Base-by-base conservation (phyloP, 2,113 vertebrate species). In the Tamias sibiricus region DNA sequence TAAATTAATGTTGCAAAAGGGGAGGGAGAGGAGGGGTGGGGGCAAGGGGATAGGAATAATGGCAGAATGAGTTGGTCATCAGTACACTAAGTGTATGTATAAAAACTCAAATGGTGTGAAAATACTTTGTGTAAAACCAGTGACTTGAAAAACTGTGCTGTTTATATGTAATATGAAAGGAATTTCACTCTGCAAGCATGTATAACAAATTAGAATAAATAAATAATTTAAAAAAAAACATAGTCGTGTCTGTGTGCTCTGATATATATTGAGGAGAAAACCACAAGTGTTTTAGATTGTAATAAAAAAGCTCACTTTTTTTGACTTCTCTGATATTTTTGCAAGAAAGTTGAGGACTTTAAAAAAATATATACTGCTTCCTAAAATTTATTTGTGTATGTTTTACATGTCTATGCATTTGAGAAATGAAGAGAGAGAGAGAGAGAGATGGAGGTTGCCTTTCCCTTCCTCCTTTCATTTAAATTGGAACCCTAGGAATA, bases 251-350 rank as follows among this genome's bases (percentile, higher is more conserved):
- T 62, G 32, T 66, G 22, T 71, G 42, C 28, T 80, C 37, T 47
- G 11, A 16, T 40, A 42, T 54, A 42, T 19, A 71, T n/a, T 47
- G 9, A 76, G 9, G 8, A 30, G 8, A 6, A 77, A 72, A 80
- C 28, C 47, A 49, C 66, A 35, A 26, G 20, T 32, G 8, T 82
- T 94, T 97, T 84, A 95, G 32, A 28, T 64, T 74, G 11, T 72
- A 91, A 76, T 76, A 14, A 69, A 91, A 84, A 19, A 88, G 0
- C 13, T 24, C 44, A 74, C 4, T 57, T 49, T 11, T 91, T 88
- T 80, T 82, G 44, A 91, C 17, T 49, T 88, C 7, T 54, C 7
- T 77, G 32, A 69, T 96, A 82, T 72, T 82, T 76, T 79, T 95
- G 42, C 32, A 86, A 92, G 44, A 74, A 0, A 28, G 35, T 77